Base-by-base conservation (phyloP, 2,888 invertebrate genomes). In the Noctuana brunneofusca region DNA sequence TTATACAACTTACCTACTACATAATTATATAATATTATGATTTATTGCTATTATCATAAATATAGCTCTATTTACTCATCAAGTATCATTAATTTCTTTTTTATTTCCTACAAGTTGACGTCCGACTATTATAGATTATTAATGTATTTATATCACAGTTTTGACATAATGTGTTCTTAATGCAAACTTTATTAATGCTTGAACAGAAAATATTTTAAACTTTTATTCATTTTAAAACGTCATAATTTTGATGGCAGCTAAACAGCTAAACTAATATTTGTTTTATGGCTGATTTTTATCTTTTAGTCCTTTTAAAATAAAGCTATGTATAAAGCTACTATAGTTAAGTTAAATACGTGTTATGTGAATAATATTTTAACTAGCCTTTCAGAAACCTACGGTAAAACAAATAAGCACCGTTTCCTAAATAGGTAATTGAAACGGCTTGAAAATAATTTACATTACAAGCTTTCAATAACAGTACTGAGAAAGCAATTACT, bases 401-500 rank as follows among this genome's bases (percentile, higher is more conserved):
- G n/a, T n/a, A 54, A 22, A 20, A 32, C 5, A 14, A 60, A 24
- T 24, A 35, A 60, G 24, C 18, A 16, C 22, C 48, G 41, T 14
- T 35, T 38, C 22, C 20, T 49, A 32, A 16, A 41, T 14, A 50
- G 27, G 56, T 63, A 56, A 56, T 50, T 63, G 41, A 63, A 56
- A 63, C 62, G 49, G 50, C 56, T 63, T 50, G 49, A 49, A 30
- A 50, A 56, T 63, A 63, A 56, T 63, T 49, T 50, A 41, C 62
- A 63, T 50, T 50, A n/a, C n/a, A 50, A 41, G 22, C 49, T 38
- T 63, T 63, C 32, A 62, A 55, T 55, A 48, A 27, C 43, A 48
- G 38, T 41, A 62, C 38, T 41, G 62, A 49, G 55, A 62, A 55
- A 56, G 62, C 55, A 62, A 55, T 62, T 62, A 62, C 49, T 41